Evolutionary conservation across 2,113 vertebrate genomes (phyloP).

Genomic region (Gallinago media): DNA sequence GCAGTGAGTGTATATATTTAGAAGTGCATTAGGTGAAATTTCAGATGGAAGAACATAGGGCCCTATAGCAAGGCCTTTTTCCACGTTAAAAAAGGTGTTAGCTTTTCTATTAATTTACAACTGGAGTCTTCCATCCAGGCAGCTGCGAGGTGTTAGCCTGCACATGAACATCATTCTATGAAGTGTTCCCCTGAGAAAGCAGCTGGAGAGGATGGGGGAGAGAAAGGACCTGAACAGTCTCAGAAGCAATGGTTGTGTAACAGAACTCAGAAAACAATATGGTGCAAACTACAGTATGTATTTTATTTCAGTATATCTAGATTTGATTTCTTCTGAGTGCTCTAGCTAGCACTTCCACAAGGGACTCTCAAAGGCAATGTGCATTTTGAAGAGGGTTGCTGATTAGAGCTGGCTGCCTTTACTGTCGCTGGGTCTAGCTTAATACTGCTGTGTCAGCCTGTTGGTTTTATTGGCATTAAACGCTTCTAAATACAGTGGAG

Average conservation of each 20-base stretch:
- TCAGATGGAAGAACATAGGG: not conserved
- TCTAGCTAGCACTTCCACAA: not conserved
- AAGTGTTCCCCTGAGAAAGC: not conserved
- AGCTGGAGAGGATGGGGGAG: not conserved
- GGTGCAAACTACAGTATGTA: not conserved
- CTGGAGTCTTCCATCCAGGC: not conserved
- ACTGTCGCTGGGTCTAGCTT: not conserved
- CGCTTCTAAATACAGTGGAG: not conserved
- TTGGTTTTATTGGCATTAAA: not conserved
- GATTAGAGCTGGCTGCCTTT: not conserved
- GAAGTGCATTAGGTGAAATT: not conserved
- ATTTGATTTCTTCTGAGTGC: not conserved
- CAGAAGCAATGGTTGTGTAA: not conserved
- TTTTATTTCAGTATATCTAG: not conserved
- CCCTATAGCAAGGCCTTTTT: not conserved
- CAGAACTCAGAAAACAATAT: not conserved
- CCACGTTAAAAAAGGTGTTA: not conserved
- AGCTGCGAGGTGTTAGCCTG: not conserved
- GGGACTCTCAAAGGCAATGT: not conserved
- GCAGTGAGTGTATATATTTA: not conserved
- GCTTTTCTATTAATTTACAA: not conserved
- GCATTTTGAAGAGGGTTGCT: not conserved
- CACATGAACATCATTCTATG: not conserved
- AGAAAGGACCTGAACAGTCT: not conserved
- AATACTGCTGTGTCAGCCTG: not conserved